phyloP scores from a whole-genome alignment of 2,888 invertebrate genomes.

The Alsophila aescularia region DNA sequence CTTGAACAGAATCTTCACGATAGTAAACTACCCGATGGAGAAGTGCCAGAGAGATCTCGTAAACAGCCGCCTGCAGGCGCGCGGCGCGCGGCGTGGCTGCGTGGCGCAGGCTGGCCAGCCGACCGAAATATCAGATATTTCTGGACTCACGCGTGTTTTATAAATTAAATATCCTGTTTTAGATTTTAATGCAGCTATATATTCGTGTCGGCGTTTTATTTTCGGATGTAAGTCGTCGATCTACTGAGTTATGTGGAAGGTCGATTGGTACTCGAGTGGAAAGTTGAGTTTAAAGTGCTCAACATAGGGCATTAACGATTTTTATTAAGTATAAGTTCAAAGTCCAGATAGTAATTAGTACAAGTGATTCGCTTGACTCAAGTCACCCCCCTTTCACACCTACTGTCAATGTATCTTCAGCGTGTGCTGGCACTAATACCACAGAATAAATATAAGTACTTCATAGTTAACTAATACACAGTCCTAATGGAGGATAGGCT shows the following conservation, averaged over 20 bases:
- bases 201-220: slow-evolving; percentile 34
- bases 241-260: neutral
- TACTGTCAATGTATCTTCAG: too few species aligned
- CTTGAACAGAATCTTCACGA: slow-evolving; percentile 41
- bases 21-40: slow-evolving; percentile 53
- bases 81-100: too few species aligned
- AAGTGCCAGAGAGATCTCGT: slow-evolving; percentile 55
- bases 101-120: slow-evolving; percentile 38
- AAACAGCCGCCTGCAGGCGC: slow-evolving; percentile 59
- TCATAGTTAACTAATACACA: too few species aligned
- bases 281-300: too few species aligned
- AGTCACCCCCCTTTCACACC: too few species aligned
- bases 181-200: slow-evolving; percentile 37
- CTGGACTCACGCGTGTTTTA: slow-evolving; percentile 39
- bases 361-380: too few species aligned
- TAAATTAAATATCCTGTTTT: slow-evolving; percentile 38
- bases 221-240: slow-evolving; percentile 30
- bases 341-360: too few species aligned
- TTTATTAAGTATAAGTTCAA: too few species aligned
- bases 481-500: too few species aligned
- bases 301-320: too few species aligned
- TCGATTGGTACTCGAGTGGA: neutral
- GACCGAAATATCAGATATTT: slow-evolving; percentile 50
- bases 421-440: too few species aligned
- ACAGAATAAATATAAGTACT: too few species aligned